Conservation (phyloP, 2,797 vertebrate species). For the Tokudaia muenninki region DNA sequence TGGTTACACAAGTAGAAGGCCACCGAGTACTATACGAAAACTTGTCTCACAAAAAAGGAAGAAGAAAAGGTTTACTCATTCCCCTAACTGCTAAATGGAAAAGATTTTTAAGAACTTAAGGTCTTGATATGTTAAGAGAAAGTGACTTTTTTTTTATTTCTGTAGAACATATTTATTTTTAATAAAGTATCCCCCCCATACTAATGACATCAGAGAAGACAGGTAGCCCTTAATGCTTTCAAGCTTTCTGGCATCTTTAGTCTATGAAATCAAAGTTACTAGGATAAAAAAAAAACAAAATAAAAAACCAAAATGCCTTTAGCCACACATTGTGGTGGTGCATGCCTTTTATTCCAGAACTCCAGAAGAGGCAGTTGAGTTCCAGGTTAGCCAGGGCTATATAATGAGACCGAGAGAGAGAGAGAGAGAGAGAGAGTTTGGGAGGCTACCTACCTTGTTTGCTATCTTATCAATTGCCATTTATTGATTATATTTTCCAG, state of each 20-base stretch:
- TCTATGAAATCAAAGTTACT: slow-evolving; percentile 8
- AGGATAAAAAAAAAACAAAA: neutral
- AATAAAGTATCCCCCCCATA: neutral
- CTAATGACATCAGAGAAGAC: neutral
- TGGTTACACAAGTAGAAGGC: neutral
- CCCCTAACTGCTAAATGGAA: neutral
- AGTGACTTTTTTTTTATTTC: slow-evolving; percentile 8
- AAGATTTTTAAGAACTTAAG: neutral
- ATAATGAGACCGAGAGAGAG: neutral
- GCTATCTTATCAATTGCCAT: neutral
- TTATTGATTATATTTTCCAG: neutral
- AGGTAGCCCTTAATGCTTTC: neutral
- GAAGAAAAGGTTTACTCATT: neutral
- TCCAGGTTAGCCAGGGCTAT: neutral
- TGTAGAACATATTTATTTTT: slow-evolving; percentile 30
- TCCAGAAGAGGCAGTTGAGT: neutral
- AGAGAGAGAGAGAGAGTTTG: neutral
- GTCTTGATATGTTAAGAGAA: neutral
- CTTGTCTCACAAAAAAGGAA: neutral
- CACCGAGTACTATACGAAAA: neutral
- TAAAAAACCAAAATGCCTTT: neutral
- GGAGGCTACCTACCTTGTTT: neutral
- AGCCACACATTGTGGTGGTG: neutral
- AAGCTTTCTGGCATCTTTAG: neutral
- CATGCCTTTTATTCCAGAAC: neutral